Conservation (phyloP, 1,140 invertebrate genomes). For the Homalodisca vitripennis region DNA sequence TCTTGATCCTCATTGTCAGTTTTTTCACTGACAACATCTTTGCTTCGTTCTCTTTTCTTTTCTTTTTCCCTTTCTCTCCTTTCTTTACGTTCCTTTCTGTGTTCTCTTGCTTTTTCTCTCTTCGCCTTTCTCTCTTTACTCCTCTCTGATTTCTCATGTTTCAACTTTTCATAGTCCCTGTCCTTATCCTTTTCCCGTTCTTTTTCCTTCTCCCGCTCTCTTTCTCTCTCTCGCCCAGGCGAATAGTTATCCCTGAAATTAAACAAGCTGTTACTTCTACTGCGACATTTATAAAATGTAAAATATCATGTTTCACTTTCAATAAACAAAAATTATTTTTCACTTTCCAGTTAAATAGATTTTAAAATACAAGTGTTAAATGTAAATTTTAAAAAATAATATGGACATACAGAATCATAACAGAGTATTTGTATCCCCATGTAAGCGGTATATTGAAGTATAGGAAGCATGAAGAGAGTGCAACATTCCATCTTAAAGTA, state of each 20-base stretch:
- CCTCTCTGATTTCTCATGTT: conserved; percentile 48
- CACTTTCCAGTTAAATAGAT: too few species aligned
- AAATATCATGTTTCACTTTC: too few species aligned
- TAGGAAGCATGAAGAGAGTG: too few species aligned
- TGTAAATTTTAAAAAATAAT: too few species aligned
- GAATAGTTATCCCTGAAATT: conserved; percentile 20
- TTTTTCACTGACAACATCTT: conserved; percentile 5
- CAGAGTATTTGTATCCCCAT: too few species aligned
- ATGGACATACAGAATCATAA: too few species aligned
- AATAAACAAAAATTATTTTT: too few species aligned
- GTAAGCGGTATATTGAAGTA: too few species aligned
- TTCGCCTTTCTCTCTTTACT: conserved; percentile 42
- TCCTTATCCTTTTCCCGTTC: conserved; percentile 51
- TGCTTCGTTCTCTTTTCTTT: conserved; percentile 4
- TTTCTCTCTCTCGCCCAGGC: conserved; percentile 46
- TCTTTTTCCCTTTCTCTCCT: conserved; percentile 25
- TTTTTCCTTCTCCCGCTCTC: conserved; percentile 45
- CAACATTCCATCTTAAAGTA: too few species aligned
- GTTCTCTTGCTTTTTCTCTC: conserved; percentile 38
- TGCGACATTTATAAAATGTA: too few species aligned
- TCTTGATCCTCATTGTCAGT: background rate
- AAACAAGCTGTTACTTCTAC: conserved; percentile 12
- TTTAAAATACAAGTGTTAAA: too few species aligned
- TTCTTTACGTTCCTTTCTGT: conserved; percentile 30
- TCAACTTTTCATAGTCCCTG: conserved; percentile 49